phyloP scores from a whole-genome alignment of 2,888 invertebrate genomes.

The Parapristionchus giblindavisi region DNA sequence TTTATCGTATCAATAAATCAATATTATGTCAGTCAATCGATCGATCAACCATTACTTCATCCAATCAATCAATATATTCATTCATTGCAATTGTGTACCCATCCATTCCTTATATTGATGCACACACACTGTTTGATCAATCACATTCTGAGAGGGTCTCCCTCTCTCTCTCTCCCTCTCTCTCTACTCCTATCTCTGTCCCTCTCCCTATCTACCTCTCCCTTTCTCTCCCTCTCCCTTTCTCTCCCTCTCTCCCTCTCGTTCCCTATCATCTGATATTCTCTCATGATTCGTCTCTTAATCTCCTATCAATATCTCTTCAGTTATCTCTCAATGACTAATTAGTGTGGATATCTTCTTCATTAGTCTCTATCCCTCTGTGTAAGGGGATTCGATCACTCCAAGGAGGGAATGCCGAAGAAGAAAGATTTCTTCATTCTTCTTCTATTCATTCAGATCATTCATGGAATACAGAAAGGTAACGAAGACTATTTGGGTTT shows the following conservation, averaged over 20 bases:
- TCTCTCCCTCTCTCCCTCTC: neutral
- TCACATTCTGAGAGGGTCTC: conserved; percentile 36
- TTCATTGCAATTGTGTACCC: no score
- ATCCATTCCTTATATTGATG: conserved; percentile 37
- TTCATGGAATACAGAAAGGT: conserved; percentile 18
- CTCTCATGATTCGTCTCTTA: neutral
- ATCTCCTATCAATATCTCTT: neutral
- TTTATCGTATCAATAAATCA: no score
- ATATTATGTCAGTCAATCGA: no score
- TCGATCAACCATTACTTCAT: no score
- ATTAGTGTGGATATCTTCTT: neutral
- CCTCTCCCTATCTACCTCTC: conserved; percentile 11
- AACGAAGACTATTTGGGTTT: neutral
- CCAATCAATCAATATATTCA: no score
- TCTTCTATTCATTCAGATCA: conserved; percentile 1
- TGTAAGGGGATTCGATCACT: conserved; percentile 10
- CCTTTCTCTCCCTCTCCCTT: conserved; percentile 21
- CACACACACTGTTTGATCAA: conserved; percentile 38
- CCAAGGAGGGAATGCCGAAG: conserved; percentile 1
- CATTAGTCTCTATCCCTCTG: neutral
- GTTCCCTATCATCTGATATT: neutral
- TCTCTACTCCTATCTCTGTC: conserved; percentile 30
- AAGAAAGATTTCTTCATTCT: conserved; percentile 27
- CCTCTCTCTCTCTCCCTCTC: conserved; percentile 39
- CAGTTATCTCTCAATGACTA: neutral